Conservation (phyloP, 2,797 vertebrate species). For the Amblyraja radiata region DNA sequence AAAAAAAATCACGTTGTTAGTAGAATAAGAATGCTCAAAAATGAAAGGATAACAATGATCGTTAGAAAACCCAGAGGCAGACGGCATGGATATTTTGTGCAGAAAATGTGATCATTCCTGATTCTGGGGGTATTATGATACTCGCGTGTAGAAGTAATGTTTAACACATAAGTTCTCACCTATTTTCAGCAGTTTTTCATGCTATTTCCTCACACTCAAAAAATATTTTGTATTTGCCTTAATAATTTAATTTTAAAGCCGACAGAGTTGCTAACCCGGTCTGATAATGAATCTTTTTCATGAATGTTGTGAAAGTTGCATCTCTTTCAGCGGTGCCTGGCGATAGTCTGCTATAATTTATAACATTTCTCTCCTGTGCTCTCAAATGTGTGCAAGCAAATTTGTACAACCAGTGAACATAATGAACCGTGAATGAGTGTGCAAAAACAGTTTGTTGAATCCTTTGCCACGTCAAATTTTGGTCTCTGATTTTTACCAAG, state of each 20-base stretch:
- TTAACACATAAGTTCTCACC: background rate
- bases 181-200: slow-evolving; percentile 4
- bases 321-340: slow-evolving; percentile 20
- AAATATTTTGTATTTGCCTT: background rate
- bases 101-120: background rate
- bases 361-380: slow-evolving; percentile 23
- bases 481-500: slow-evolving; percentile 21
- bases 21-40: background rate
- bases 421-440: slow-evolving; percentile 14
- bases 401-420: slow-evolving; percentile 13
- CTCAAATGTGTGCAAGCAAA: background rate
- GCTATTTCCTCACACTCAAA: background rate
- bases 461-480: slow-evolving; percentile 1
- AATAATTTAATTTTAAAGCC: slow-evolving; percentile 7
- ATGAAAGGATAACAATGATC: background rate
- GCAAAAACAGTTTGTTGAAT: slow-evolving; percentile 15
- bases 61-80: background rate
- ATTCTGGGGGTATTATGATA: background rate
- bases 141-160: background rate
- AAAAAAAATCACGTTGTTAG: no score
- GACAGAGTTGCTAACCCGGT: background rate
- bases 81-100: background rate
- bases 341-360: slow-evolving; percentile 11
- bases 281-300: background rate
- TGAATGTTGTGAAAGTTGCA: slow-evolving; percentile 5